Evolutionary conservation across 1,140 invertebrate species (phyloP).

Genomic region (Microplitis mediator): DNA sequence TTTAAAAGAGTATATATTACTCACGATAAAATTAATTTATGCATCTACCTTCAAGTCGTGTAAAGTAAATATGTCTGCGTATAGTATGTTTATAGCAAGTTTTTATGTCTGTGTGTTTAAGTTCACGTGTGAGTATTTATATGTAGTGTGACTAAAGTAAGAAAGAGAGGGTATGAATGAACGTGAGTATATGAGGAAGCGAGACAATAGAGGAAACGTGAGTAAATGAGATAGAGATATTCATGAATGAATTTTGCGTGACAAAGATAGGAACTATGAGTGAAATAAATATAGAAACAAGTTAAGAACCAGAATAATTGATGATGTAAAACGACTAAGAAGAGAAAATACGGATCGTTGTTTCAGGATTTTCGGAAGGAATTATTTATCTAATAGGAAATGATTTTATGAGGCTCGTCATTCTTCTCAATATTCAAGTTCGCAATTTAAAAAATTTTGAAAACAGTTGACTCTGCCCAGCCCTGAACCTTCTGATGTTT

Average conservation of each 20-base stretch:
- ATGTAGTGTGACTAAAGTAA: conserved; percentile 29
- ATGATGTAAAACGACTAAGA: no score
- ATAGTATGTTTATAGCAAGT: no score
- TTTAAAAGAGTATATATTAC: no score
- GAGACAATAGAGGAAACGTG: conserved; percentile 38
- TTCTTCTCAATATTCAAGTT: no score
- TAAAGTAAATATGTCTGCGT: no score
- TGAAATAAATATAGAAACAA: conserved; percentile 59
- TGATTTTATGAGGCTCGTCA: neutral
- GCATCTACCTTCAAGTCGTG: no score
- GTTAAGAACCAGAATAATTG: conserved; percentile 38
- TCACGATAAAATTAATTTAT: no score
- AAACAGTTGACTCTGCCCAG: no score
- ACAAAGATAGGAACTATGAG: conserved; percentile 59
- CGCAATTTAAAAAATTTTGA: no score
- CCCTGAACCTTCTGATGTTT: no score
- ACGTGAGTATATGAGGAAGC: conserved; percentile 44
- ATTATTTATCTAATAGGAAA: neutral
- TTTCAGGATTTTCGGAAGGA: conserved; percentile 18
- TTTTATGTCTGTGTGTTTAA: no score
- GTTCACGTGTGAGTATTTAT: no score
- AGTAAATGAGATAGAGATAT: conserved; percentile 39
- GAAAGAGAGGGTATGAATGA: conserved; percentile 53
- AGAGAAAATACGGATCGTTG: conserved; percentile 33
- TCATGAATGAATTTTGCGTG: conserved; percentile 59